Conservation (phyloP, 2,797 vertebrate species). For the Echeneis naucrates region DNA sequence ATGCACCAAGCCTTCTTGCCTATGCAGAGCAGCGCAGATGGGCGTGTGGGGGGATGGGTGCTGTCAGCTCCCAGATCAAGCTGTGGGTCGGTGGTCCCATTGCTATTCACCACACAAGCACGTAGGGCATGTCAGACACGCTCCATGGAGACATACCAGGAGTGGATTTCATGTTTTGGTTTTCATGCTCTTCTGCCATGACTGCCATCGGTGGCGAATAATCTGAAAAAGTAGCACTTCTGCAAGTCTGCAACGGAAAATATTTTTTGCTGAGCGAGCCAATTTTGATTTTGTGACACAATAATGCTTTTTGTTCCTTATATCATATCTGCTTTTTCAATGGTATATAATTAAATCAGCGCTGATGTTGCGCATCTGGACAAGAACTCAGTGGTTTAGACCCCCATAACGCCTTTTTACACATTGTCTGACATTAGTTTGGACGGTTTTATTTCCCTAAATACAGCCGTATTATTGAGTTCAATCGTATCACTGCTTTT, state of each 20-base stretch:
- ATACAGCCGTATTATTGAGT: not conserved
- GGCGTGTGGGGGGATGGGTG: slow-evolving; percentile 81
- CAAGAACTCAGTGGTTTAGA: not conserved
- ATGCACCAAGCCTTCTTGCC: slow-evolving; percentile 67
- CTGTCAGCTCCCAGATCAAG: slow-evolving; percentile 81
- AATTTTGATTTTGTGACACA: slow-evolving; percentile 18
- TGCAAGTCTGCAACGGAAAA: slow-evolving; percentile 31
- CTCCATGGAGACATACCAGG: slow-evolving; percentile 71
- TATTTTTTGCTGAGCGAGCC: slow-evolving; percentile 26
- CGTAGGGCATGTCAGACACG: slow-evolving; percentile 80
- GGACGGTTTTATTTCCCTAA: not conserved
- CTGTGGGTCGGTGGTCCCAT: slow-evolving; percentile 81
- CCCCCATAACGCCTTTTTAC: slow-evolving; percentile 4
- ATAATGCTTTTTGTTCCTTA: slow-evolving; percentile 5
- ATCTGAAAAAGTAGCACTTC: not conserved
- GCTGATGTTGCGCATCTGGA: slow-evolving; percentile 12
- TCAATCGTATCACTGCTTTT: not conserved
- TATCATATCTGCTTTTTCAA: slow-evolving; percentile 27
- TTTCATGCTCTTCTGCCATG: slow-evolving; percentile 33
- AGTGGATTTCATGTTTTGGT: slow-evolving; percentile 51
- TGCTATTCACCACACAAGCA: slow-evolving; percentile 80
- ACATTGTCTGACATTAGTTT: not conserved
- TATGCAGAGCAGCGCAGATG: slow-evolving; percentile 82
- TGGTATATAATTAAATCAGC: slow-evolving; percentile 18
- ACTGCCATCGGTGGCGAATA: slow-evolving; percentile 8